phyloP scores from a whole-genome alignment of 2,888 invertebrate species.

The Netelia melanura region DNA sequence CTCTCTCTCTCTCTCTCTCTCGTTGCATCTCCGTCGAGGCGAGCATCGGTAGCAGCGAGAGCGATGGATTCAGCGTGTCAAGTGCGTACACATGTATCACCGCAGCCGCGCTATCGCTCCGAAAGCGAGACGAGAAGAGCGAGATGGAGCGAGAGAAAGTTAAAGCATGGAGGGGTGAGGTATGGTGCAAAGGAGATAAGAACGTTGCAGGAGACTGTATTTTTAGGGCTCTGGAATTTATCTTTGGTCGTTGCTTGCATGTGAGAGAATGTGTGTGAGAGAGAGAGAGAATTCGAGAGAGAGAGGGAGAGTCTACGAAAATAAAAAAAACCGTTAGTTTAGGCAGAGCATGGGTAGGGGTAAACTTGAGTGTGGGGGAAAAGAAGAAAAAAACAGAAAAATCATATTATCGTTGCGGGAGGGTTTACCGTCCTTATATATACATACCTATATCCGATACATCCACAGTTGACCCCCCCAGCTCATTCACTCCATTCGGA shows the following conservation, averaged over 20 bases:
- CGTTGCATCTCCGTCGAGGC: too few relatives aligned
- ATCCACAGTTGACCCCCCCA: constrained; percentile 4
- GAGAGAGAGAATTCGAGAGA: too few relatives aligned
- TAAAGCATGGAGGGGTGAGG: constrained; percentile 5
- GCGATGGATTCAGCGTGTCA: constrained; percentile 75
- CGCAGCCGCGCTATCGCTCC: constrained; percentile 67
- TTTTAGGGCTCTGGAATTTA: constrained; percentile 75
- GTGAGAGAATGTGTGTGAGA: constrained; percentile 16
- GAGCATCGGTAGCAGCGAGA: neutral
- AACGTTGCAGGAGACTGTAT: constrained; percentile 70
- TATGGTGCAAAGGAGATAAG: constrained; percentile 65
- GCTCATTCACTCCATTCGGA: neutral
- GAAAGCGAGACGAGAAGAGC: neutral
- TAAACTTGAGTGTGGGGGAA: neutral
- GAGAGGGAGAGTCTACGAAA: neutral
- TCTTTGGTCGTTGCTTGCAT: constrained; percentile 57
- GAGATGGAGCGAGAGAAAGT: neutral
- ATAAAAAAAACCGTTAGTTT: too few relatives aligned
- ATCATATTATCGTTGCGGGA: constrained; percentile 59
- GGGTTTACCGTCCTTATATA: constrained; percentile 38
- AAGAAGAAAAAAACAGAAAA: constrained; percentile 53
- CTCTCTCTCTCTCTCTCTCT: too few relatives aligned
- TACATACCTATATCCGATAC: neutral
- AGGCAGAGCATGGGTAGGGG: too few relatives aligned
- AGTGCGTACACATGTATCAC: constrained; percentile 74